Evolutionary conservation across 2,113 vertebrate genomes (phyloP), one percentile per base, ranked within the genome.

Genomic region (Larimichthys polyactis): DNA sequence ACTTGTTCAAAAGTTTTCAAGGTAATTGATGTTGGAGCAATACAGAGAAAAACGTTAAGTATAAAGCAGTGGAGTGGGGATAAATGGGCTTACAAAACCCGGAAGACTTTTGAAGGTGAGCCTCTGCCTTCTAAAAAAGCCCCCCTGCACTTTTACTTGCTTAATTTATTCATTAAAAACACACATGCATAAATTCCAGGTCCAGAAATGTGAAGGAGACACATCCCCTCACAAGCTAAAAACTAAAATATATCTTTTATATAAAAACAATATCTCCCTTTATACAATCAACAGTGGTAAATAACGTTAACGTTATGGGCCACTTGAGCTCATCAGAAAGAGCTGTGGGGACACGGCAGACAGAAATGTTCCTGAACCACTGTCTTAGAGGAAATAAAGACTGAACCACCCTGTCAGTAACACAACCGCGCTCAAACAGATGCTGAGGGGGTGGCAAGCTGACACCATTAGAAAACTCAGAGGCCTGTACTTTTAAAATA

Each of bases 121-220:
- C 71, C 22, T 58, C 51, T 70, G 49, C 11, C 46, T 69, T 82
- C 70, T 64, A n/a, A 72, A 71, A 74, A 72, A 44, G 16, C 52
- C 32, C 67, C 51, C 65, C 32, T 43, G 43, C 27, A 8, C n/a
- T 10, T 57, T 46, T 24, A 27, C n/a, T 36, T 27, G 15, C 1
- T 58, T 83, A 72, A 88, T 77, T 36, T 75, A 77, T 85, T 82
- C 57, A 80, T 87, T 78, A 84, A 84, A 82, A 65, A 4, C 27
- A 20, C 22, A 43, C 52, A 69, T 29, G 65, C 27, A 24, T 24
- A 36, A 36, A 36, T 36, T 36, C 32, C 32, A 32, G 32, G 32
- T 57, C 59, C 29, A 40, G 32, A 48, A 46, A 71, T 22, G 55
- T 36, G 62, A 80, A 57, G 55, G 60, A 63, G 67, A 78, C 24